These are phyloP conservation scores for Tetraneura akinire DNA, from an alignment of 1,140 invertebrate genomes.

Conservation along the genomic window DNA sequence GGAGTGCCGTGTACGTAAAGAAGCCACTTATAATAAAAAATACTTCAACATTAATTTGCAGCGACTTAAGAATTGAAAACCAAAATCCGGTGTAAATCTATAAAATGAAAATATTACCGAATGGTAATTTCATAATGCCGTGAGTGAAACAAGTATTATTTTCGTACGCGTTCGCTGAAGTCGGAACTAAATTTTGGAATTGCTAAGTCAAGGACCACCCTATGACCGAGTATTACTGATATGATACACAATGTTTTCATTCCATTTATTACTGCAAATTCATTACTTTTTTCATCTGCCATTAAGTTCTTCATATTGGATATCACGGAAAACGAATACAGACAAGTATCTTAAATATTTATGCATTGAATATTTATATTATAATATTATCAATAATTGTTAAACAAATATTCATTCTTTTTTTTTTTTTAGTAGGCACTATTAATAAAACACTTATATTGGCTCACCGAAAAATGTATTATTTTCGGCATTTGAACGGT, in stretches of 20 bases:
- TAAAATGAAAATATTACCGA: too few relatives aligned
- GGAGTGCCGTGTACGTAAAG: background rate
- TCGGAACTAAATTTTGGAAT: background rate
- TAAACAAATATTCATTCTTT: too few relatives aligned
- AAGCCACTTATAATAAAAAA: slow-evolving; percentile 21
- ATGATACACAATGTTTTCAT: background rate
- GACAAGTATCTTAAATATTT: background rate
- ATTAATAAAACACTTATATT: too few relatives aligned
- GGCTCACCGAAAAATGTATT: background rate
- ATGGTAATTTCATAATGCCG: background rate
- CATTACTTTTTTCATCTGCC: background rate
- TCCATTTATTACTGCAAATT: background rate
- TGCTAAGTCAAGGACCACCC: background rate
- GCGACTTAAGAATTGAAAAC: slow-evolving; percentile 7
- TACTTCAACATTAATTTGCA: background rate
- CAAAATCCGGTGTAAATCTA: slow-evolving; percentile 17
- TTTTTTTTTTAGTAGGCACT: too few relatives aligned
- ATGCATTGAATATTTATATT: background rate
- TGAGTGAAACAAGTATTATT: background rate
- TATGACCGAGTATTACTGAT: background rate
- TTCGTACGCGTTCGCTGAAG: background rate
- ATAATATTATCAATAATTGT: background rate
- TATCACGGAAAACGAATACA: background rate
- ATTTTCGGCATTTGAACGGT: background rate
- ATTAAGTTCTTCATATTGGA: background rate